Evolutionary conservation across 2,888 invertebrate genomes (phyloP).

Genomic region (Panopea generosa): DNA sequence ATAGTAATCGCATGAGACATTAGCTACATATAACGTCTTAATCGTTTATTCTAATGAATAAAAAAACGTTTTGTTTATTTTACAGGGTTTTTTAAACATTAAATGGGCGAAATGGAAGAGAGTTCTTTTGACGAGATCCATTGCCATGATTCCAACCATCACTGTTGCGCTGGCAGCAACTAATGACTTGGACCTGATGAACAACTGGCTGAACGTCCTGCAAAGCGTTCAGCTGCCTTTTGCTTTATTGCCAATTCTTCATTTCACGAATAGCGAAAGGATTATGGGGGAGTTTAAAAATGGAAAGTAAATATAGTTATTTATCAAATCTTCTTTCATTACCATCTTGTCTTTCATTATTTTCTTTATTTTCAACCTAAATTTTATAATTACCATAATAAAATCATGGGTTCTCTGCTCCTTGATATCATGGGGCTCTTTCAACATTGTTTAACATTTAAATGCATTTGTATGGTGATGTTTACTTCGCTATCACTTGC

Average conservation of each 20-base stretch:
- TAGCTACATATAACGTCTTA: no score
- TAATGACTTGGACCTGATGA: constrained; percentile 91
- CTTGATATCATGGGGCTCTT: no score
- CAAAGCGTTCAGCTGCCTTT: constrained; percentile 95
- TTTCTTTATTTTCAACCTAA: no score
- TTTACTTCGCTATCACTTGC: no score
- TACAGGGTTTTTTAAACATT: constrained; percentile 91
- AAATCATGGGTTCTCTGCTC: no score
- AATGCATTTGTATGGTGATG: no score
- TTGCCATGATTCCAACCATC: constrained; percentile 90
- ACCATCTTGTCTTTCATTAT: background rate
- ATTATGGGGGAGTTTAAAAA: constrained; percentile 95
- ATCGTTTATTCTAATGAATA: no score
- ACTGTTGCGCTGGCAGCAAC: constrained; percentile 85
- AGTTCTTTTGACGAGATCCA: constrained; percentile 92
- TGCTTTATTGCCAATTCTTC: constrained; percentile 93
- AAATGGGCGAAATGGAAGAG: constrained; percentile 95
- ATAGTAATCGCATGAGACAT: no score
- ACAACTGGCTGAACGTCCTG: constrained; percentile 93
- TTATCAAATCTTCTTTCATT: background rate
- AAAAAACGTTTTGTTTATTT: no score
- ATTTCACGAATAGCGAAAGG: constrained; percentile 91
- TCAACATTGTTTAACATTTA: no score
- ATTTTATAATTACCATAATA: no score
- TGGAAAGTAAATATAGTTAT: constrained; percentile 85